Base-by-base conservation (phyloP, 2,888 invertebrate genomes). In the Sisyra nigra region DNA sequence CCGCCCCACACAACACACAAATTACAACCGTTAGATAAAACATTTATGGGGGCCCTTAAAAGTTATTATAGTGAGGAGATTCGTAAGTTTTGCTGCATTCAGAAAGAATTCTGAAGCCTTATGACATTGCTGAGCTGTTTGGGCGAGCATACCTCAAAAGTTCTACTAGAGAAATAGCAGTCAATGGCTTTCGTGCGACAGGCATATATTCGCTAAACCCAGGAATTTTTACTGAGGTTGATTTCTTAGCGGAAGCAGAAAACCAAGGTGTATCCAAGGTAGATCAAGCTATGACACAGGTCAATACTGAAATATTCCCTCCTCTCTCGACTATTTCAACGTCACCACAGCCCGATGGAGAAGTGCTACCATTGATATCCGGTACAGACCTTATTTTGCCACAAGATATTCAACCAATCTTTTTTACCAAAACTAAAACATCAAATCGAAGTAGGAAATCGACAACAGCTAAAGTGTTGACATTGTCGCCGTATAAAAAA, bases 1-100 rank as follows among this genome's bases (percentile, higher is more conserved):
- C 58, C 58, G 34, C 55, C 54, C 34, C 55, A 60, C 44, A 48
- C 52, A 9, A 55, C 55, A 3, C 54, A 58, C 46, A 57, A 58
- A 45, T 11, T 60, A 30, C 57, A 58, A 45, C 55, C 55, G 10
- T 34, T 57, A 29, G 57, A 59, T 41, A 54, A 51, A 19, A 52
- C 53, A 3, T 46, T 47, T 17, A 47, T 47, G 47, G 41, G 37
- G 5, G 34, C 46, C 2, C 17, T 47, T 11, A 47, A 47, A 33
- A 40, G 44, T 11, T 46, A 38, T 9, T 47, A 46, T 13, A 36
- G 41, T n/a, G 41, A 47, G 31, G 42, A 45, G 32, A 34, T 49
- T n/a, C 10, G 45, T 8, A 39, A 33, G 9, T 48, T 42, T 45
- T 32, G 47, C 40, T 24, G 36, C 19, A 48, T 24, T 39, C 19